Evolutionary conservation across 2,113 vertebrate genomes (phyloP).

Genomic region (Austrofundulus limnaeus): DNA sequence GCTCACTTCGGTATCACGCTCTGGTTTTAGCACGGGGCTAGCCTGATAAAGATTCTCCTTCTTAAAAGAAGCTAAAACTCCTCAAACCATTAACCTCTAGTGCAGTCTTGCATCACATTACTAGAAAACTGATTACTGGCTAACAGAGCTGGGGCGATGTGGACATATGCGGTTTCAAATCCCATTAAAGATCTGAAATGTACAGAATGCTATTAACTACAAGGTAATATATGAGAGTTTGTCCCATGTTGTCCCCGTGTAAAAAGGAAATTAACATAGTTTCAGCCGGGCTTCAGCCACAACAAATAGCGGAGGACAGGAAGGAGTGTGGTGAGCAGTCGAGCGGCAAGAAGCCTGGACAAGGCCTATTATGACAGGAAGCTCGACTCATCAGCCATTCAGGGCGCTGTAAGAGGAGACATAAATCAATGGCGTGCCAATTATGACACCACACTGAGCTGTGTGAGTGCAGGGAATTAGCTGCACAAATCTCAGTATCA

Average conservation of each 20-base stretch:
- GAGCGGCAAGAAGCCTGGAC: conserved; percentile 56
- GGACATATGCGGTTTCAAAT: conserved; percentile 26
- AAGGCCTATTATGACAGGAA: conserved; percentile 73
- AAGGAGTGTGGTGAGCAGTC: conserved; percentile 59
- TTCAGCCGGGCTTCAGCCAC: conserved; percentile 62
- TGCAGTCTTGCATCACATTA: conserved; percentile 46
- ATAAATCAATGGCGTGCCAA: conserved; percentile 78
- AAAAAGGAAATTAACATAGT: conserved; percentile 66
- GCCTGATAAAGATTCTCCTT: conserved; percentile 37
- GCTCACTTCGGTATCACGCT: conserved; percentile 31
- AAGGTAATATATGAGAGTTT: conserved; percentile 40
- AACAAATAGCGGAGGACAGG: conserved; percentile 62
- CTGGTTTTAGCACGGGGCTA: conserved; percentile 29
- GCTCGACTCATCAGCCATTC: conserved; percentile 72
- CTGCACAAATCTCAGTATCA: conserved; percentile 70
- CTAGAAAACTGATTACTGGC: conserved; percentile 51
- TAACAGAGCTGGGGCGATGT: conserved; percentile 13
- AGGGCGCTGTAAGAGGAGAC: conserved; percentile 73
- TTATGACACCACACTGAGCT: conserved; percentile 73
- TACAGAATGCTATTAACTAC: conserved; percentile 39
- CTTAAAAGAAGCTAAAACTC: conserved; percentile 22
- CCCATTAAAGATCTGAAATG: conserved; percentile 43
- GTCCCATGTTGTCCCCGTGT: conserved; percentile 53
- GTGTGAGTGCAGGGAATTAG: conserved; percentile 75
- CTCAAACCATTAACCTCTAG: conserved; percentile 53